Evolutionary conservation across 2,888 invertebrate genomes (phyloP).

Genomic region (Hyppa rectilinea): DNA sequence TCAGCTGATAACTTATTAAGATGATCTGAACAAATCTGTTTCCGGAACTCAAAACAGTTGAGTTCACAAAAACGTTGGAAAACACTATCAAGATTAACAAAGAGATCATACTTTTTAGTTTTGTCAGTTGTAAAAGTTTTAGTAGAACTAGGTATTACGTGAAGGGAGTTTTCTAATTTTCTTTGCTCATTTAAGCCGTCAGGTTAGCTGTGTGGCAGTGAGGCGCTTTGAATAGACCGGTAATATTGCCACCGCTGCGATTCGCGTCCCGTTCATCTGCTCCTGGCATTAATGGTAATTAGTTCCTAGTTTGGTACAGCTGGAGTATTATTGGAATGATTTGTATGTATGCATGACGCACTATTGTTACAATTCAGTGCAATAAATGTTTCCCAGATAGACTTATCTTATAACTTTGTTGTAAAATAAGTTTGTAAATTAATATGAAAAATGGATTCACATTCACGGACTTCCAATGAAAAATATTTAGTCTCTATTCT

Average conservation of each 20-base stretch:
- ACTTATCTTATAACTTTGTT: too few relatives aligned
- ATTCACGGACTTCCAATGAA: too few relatives aligned
- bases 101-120: conserved; percentile 42
- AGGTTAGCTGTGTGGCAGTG: conserved; percentile 58
- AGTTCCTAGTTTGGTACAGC: conserved; percentile 57
- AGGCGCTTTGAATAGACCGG: conserved; percentile 64
- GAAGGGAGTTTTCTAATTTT: conserved; percentile 52
- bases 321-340: neutral
- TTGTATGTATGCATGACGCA: neutral
- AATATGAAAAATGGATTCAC: too few relatives aligned
- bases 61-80: neutral
- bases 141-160: conserved; percentile 31
- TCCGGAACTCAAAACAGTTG: neutral
- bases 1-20: neutral
- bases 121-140: conserved; percentile 32
- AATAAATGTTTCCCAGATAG: too few relatives aligned
- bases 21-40: neutral
- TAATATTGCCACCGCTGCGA: conserved; percentile 40
- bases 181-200: conserved; percentile 52
- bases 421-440: too few relatives aligned
- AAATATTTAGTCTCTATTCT: too few relatives aligned
- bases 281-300: conserved; percentile 74
- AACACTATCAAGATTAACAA: conserved; percentile 33
- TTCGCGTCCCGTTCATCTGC: conserved; percentile 55
- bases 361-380: neutral